These are phyloP conservation scores for Trachops cirrhosus DNA, from an alignment of 2,797 vertebrate genomes.

Conservation along the genomic window DNA sequence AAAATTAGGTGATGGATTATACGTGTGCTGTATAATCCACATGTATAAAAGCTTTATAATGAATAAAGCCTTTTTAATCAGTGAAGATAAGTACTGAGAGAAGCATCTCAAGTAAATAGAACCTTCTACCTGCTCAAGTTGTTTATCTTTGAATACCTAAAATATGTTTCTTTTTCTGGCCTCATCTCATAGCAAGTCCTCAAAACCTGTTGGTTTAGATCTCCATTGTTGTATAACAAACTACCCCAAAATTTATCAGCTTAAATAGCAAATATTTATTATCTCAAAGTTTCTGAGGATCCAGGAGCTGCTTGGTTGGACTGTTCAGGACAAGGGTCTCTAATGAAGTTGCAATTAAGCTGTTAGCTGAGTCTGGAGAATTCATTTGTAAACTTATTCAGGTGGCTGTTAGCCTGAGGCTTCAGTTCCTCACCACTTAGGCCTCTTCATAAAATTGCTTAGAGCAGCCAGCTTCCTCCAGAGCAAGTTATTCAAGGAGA, in stretches of 20 bases:
- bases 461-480: background rate
- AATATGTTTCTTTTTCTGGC: slow-evolving; percentile 49
- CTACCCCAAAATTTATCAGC: background rate
- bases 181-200: slow-evolving; percentile 23
- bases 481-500: background rate
- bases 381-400: background rate
- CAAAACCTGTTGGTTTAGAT: background rate
- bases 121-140: background rate
- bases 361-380: background rate
- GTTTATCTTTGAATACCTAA: slow-evolving; percentile 41
- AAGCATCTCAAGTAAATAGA: slow-evolving; percentile 46
- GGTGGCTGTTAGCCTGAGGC: background rate
- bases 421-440: background rate
- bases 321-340: background rate
- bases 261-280: background rate
- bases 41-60: too few species aligned
- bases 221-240: background rate
- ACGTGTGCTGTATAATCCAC: background rate
- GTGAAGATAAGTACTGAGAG: background rate
- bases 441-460: background rate
- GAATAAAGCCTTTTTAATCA: background rate
- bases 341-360: background rate
- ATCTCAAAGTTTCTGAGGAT: background rate
- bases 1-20: background rate
- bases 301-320: background rate